Conservation (phyloP, 2,888 invertebrate species). For the Lordiphosa andalusiaca region DNA sequence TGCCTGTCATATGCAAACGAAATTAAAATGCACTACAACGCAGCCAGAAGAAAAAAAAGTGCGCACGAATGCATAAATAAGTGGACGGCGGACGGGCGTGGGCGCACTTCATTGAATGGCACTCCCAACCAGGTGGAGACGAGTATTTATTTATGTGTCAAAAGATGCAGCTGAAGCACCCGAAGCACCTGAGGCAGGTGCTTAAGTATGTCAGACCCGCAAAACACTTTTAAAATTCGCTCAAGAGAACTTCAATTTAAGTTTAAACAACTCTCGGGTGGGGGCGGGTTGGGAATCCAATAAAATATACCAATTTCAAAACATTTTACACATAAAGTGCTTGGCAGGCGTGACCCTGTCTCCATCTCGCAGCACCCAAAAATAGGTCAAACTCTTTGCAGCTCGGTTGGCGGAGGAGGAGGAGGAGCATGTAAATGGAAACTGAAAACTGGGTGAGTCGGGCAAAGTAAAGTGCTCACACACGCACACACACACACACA, state of each 20-base stretch:
- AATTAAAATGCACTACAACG: slow-evolving; percentile 72
- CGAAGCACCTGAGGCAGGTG: neutral
- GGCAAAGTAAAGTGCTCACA: slow-evolving; percentile 58
- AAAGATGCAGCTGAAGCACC: neutral
- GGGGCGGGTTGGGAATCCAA: too few relatives aligned
- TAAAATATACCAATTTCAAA: slow-evolving; percentile 20
- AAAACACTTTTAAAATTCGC: slow-evolving; percentile 7
- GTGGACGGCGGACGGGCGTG: slow-evolving; percentile 29
- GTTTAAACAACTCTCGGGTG: slow-evolving; percentile 17
- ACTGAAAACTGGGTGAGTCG: slow-evolving; percentile 24
- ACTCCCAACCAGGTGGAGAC: slow-evolving; percentile 60
- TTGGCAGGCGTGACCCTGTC: slow-evolving; percentile 38
- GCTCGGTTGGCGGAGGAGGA: slow-evolving; percentile 14
- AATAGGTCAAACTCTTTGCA: slow-evolving; percentile 61
- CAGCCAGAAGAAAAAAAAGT: slow-evolving; percentile 49
- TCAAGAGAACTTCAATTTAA: slow-evolving; percentile 28
- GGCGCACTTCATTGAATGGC: slow-evolving; percentile 67
- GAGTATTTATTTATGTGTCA: slow-evolving; percentile 22
- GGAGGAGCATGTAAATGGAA: slow-evolving; percentile 44
- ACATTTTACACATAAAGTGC: slow-evolving; percentile 46
- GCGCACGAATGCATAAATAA: slow-evolving; percentile 72
- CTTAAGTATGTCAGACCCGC: slow-evolving; percentile 30
- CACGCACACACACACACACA: too few relatives aligned
- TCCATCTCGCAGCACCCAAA: slow-evolving; percentile 14
- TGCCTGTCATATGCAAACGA: slow-evolving; percentile 73